Base-by-base conservation (phyloP, 53 echinoderm and acorn worm species). In the Mesocentrotus franciscanus region DNA sequence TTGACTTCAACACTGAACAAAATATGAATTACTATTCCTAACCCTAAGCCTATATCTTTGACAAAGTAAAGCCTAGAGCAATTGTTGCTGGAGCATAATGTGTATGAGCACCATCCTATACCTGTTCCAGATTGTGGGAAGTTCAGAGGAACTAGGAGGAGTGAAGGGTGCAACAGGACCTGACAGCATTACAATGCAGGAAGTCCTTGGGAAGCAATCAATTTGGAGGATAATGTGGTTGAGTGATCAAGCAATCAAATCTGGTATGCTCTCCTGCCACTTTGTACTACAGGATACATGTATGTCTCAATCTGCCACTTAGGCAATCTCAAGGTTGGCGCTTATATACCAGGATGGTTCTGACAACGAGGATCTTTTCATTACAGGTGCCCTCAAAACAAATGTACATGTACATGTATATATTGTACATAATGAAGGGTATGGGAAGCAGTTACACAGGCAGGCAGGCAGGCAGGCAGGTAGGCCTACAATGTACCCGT, bases 131-230 rank as follows among this genome's bases (percentile, higher is more conserved):
- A 87, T 27, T 24, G 87, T 34, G 7, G 58, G 87, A 56, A 57
- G 87, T 58, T 81, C 39, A 72, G 14, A 39, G 7, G 20, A 34
- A 39, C 26, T 16, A 27, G 87, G 39, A 87, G 58, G 87, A 57
- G 58, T 87, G 87, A 26, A 58, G 26, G 35, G 10, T 57, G 57
- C 11, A 58, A 56, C 87, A 56, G 59, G n/a, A 87, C n/a, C 58
- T 87, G 87, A 87, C 87, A 87, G 87, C 87, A n/a, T 87, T 24
- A 87, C 11, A 87, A 87, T 87, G 57, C 87, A 87, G 87, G 87
- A 87, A 87, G 87, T 87, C n/a, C 26, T 87, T 87, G 87, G 87
- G 87, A 87, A 87, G 87, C 87, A 87, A 87, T 87, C 87, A 87
- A 87, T 87, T 87, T 29, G 59, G 87, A 9, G 87, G 87, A 87